phyloP scores from a whole-genome alignment of 2,113 vertebrate species.

The Danio rerio region DNA sequence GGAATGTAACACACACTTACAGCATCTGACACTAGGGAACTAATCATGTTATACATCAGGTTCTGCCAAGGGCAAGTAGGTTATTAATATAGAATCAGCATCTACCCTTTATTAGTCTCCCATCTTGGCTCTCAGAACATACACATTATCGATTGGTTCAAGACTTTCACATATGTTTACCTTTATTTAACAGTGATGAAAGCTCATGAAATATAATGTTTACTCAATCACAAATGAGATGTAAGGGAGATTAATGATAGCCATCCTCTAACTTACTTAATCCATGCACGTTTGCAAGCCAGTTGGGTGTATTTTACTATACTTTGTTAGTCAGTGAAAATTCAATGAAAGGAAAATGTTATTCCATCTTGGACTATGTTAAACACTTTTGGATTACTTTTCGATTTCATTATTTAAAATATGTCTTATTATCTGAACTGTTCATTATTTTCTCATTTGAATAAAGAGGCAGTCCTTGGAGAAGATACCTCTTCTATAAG shows the following conservation, averaged over 20 bases:
- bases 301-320: background rate
- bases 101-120: background rate
- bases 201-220: background rate
- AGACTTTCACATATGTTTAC: conserved; percentile 6
- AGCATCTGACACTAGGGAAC: background rate
- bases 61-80: conserved; percentile 22
- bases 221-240: background rate
- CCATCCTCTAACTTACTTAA: background rate
- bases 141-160: conserved; percentile 21
- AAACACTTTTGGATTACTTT: background rate
- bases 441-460: background rate
- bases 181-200: conserved; percentile 56
- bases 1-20: background rate
- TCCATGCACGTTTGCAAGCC: background rate
- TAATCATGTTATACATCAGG: background rate
- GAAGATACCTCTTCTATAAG: conserved; percentile 39
- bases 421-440: background rate
- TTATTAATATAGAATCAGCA: conserved; percentile 4
- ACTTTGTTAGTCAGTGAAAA: background rate
- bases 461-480: background rate
- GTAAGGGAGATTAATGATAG: background rate
- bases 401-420: background rate
- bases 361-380: background rate
- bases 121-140: conserved; percentile 17
- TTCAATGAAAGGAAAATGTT: background rate